These are phyloP conservation scores for Callinectes sapidus DNA, from an alignment of 2,888 invertebrate species.

Conservation along the genomic window DNA sequence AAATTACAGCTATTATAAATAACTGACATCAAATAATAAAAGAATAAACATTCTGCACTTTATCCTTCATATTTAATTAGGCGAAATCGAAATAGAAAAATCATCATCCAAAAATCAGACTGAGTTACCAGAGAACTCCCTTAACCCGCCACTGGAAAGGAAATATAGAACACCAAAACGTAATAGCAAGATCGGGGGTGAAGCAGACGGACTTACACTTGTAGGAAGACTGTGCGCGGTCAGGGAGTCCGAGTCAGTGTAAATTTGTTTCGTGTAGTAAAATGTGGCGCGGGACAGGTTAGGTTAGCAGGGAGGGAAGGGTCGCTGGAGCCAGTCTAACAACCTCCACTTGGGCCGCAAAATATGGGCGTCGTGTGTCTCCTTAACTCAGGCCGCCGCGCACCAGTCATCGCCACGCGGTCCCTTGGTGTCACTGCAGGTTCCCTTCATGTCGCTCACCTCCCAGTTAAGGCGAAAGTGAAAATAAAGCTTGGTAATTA, in stretches of 20 bases:
- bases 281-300: constrained; percentile 34
- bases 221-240: not conserved
- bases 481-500: not conserved
- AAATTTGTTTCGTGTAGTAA: constrained; percentile 30
- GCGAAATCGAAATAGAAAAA: not conserved
- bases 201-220: not conserved
- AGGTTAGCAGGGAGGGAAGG: constrained; percentile 15
- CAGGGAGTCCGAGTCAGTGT: constrained; percentile 11
- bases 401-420: constrained; percentile 27
- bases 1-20: not conserved
- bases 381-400: not conserved
- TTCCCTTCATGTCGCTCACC: constrained; percentile 3
- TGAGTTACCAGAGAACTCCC: not conserved
- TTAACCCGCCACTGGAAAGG: not conserved
- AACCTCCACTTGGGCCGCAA: constrained; percentile 1
- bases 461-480: not conserved
- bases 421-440: not conserved
- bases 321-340: not conserved
- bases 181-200: not conserved
- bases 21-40: not conserved
- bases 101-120: not conserved
- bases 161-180: not conserved
- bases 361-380: constrained; percentile 18
- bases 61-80: not conserved
- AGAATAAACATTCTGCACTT: not conserved